Evolutionary conservation across 92 coral and sea anemone genomes (phyloP).

Genomic region (Umimayanthus chanpuru): DNA sequence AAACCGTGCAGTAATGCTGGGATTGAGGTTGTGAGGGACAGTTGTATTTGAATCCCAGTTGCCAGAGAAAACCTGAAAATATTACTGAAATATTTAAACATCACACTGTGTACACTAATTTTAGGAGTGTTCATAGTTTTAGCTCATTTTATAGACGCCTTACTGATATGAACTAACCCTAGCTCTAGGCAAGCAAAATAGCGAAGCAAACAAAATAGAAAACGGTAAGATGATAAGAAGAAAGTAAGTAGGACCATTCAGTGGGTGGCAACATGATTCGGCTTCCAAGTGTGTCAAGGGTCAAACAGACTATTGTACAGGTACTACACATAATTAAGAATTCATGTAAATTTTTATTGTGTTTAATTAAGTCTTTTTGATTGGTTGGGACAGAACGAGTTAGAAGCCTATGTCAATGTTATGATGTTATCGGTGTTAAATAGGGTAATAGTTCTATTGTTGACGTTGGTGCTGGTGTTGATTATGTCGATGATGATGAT

Average conservation of each 20-base stretch:
- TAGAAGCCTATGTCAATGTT: background rate
- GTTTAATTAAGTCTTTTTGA: background rate
- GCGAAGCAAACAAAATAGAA: no score
- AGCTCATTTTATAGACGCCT: background rate
- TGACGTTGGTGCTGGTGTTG: no score
- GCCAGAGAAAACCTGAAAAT: conserved; percentile 11
- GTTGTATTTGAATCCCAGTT: background rate
- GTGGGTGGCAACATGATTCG: no score
- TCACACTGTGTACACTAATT: background rate
- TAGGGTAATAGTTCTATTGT: no score
- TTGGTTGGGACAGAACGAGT: background rate
- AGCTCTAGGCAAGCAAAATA: background rate
- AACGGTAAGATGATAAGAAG: no score
- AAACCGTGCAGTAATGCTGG: background rate
- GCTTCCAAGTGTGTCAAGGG: background rate
- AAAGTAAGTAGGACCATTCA: no score
- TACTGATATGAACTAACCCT: no score
- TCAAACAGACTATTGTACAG: background rate
- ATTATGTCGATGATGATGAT: no score
- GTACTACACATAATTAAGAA: background rate
- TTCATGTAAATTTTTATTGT: no score
- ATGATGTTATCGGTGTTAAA: no score
- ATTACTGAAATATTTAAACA: background rate
- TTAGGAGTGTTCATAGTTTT: background rate
- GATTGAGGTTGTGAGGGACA: background rate